Evolutionary conservation across 1,140 invertebrate genomes (phyloP).

Genomic region (Drosophila equinoxialis): DNA sequence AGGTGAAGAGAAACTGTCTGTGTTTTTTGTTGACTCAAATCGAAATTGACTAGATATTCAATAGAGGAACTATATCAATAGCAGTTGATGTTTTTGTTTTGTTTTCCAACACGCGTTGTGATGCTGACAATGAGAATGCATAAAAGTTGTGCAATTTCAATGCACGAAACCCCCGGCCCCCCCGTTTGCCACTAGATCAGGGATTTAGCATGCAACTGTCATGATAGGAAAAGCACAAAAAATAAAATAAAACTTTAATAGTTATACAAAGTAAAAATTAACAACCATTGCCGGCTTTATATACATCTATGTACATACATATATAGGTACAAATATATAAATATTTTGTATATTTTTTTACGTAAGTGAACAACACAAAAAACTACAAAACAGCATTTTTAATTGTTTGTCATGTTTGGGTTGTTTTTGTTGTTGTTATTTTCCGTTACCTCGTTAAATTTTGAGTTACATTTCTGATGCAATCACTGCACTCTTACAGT

Average conservation of each 20-base stretch:
- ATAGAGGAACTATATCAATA: neutral
- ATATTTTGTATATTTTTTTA: conserved; percentile 35
- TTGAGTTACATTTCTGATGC: conserved; percentile 28
- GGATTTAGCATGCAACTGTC: conserved; percentile 31
- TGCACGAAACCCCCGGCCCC: neutral
- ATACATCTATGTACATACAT: too few relatives aligned
- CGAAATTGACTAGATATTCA: neutral
- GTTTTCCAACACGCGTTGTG: conserved; percentile 16
- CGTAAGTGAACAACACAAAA: conserved; percentile 50
- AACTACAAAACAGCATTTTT: conserved; percentile 37
- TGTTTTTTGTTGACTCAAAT: conserved; percentile 13
- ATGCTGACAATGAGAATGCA: conserved; percentile 26
- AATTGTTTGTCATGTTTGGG: conserved; percentile 44
- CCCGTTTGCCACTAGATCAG: neutral
- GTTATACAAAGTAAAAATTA: conserved; percentile 48
- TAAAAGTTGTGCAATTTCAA: conserved; percentile 25
- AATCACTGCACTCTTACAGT: neutral
- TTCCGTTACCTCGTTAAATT: neutral
- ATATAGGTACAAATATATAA: neutral
- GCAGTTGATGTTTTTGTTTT: conserved; percentile 5
- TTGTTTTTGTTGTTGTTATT: neutral
- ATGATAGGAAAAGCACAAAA: conserved; percentile 39
- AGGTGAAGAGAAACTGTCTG: conserved; percentile 3
- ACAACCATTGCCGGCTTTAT: conserved; percentile 48
- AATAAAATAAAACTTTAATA: conserved; percentile 51